Evolutionary conservation across 2,797 vertebrate species (phyloP).

Genomic region (Zalophus californianus): DNA sequence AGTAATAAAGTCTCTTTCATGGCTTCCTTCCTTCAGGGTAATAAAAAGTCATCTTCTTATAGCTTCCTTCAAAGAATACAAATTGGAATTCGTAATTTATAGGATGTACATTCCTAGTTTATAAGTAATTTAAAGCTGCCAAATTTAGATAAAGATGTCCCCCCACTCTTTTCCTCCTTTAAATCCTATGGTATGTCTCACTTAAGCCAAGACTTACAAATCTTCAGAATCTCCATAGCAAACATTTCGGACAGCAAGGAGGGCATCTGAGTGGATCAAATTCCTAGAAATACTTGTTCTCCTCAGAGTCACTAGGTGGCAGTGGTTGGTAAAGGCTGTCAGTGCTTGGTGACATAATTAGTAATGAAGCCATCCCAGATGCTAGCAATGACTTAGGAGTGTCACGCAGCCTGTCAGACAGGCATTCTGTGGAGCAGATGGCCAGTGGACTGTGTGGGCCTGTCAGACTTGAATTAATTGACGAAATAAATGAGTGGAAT

Average conservation of each 20-base stretch:
- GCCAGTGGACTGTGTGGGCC: slow-evolving; percentile 12
- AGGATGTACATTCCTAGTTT: background rate
- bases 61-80: slow-evolving; percentile 29
- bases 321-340: background rate
- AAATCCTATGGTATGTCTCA: background rate
- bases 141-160: background rate
- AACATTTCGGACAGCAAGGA: background rate
- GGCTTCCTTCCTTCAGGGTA: slow-evolving; percentile 2
- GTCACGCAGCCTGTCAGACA: background rate
- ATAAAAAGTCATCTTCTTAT: slow-evolving; percentile 38
- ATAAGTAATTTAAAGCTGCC: background rate
- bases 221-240: background rate
- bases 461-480: slow-evolving; percentile 8
- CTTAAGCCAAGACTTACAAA: background rate
- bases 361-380: background rate
- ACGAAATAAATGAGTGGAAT: slow-evolving; percentile 35
- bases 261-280: background rate
- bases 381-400: background rate
- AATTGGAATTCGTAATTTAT: background rate
- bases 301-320: slow-evolving; percentile 23
- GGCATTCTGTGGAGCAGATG: slow-evolving; percentile 67
- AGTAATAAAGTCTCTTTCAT: background rate
- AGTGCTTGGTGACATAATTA: fast-evolving
- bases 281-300: background rate
- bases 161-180: no score